Conservation (phyloP, 37 sponge, comb jelly and placozoan genomes). For the Amphimedon queenslandica region DNA sequence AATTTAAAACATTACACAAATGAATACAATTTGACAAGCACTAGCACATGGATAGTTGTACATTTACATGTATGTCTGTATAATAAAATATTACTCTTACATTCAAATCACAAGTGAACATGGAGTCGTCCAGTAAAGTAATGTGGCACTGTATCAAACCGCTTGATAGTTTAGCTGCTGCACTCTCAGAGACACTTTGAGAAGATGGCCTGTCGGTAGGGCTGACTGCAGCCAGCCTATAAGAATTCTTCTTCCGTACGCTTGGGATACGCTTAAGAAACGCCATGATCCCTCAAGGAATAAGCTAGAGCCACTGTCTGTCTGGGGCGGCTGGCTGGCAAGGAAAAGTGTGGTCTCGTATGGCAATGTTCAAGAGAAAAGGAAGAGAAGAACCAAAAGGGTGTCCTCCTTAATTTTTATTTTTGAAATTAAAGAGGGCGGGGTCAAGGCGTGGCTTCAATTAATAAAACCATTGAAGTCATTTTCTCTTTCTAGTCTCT, state of each 20-base stretch:
- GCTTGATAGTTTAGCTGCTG: conserved; percentile 11
- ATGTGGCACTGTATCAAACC: conserved; percentile 55
- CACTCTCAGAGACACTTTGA: conserved; percentile 16
- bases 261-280: conserved; percentile 40
- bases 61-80: neutral
- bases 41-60: too few species aligned
- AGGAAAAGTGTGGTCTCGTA: too few species aligned
- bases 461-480: too few species aligned
- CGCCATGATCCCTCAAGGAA: conserved; percentile 27
- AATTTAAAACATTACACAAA: neutral
- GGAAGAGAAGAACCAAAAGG: too few species aligned
- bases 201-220: neutral
- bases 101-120: conserved; percentile 60
- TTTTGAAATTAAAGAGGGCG: too few species aligned
- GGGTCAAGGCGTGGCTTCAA: too few species aligned
- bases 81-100: conserved; percentile 26
- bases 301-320: too few species aligned
- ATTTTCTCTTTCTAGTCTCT: too few species aligned
- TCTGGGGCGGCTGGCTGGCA: too few species aligned
- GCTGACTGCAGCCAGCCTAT: neutral
- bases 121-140: conserved; percentile 46
- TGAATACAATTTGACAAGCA: neutral
- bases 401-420: too few species aligned
- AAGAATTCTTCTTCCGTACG: conserved; percentile 5
- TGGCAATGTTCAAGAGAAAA: too few species aligned